phyloP scores from a whole-genome alignment of 2,888 invertebrate genomes.

The Proisotoma minuta region DNA sequence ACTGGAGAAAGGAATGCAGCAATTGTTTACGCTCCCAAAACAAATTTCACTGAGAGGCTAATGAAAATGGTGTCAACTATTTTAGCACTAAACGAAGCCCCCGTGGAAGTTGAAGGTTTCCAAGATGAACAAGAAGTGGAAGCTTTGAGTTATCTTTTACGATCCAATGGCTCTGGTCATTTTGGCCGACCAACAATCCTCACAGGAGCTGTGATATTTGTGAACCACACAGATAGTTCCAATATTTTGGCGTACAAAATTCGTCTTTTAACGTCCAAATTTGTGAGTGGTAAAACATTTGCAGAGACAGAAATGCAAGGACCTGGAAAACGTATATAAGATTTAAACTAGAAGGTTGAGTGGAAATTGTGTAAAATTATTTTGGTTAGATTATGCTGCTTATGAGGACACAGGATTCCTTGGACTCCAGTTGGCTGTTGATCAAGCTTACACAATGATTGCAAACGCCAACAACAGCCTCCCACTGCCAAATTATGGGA shows the following conservation, averaged over 20 bases:
- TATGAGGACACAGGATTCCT: conserved; percentile 29
- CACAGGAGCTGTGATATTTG: conserved; percentile 13
- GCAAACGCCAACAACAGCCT: background rate
- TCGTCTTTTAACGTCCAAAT: conserved; percentile 18
- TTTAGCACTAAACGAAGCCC: background rate
- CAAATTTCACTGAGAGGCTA: conserved; percentile 4
- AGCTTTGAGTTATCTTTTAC: conserved; percentile 15
- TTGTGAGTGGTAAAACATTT: conserved; percentile 22
- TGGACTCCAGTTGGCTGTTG: conserved; percentile 25
- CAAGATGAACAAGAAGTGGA: conserved; percentile 16
- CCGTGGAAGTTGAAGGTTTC: conserved; percentile 14
- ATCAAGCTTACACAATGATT: conserved; percentile 11
- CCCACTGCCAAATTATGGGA: background rate
- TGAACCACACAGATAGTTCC: background rate
- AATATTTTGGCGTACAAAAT: conserved; percentile 18
- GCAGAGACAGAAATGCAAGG: conserved; percentile 22
- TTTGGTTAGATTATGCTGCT: conserved; percentile 9
- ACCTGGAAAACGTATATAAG: conserved; percentile 23
- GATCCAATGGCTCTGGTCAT: conserved; percentile 1
- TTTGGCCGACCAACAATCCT: background rate
- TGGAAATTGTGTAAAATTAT: background rate
- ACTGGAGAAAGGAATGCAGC: background rate
- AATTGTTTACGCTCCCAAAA: conserved; percentile 26
- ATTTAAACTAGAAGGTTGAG: background rate
- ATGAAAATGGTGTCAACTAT: conserved; percentile 25